Base-by-base conservation (phyloP, 2,797 vertebrate genomes). In the Myotis planiceps region DNA sequence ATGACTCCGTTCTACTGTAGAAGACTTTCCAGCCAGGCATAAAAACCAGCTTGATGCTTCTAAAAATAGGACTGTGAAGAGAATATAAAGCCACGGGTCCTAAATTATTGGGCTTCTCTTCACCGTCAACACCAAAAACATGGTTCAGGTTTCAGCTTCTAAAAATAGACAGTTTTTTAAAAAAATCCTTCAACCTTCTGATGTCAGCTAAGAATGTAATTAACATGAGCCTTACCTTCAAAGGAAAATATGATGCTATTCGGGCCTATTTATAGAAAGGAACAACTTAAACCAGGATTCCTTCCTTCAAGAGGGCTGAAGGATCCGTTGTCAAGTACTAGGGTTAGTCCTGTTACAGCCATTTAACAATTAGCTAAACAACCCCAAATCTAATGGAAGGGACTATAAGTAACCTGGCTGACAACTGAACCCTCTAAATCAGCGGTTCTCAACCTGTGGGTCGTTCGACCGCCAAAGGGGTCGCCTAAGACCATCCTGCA, bases 141-240 rank as follows among this genome's bases (percentile, higher is more conserved):
- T 0, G 25, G 93, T 55, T 96, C 86, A 74, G 51, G 86, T 92
- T 96, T 96, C 93, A 94, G 76, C 45, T 84, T 92, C 94, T 96
- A 97, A 96, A 97, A 96, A 95, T 79, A 96, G 66, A 91, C 7
- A 66, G 29, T n/a, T 63, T n/a, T 63, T n/a, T 1, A 15, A 63
- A 63, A 85, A 63, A 63, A 71, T 45, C 92, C 83, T 63, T 76
- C 34, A 45, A 76, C 49, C 68, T 94, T 71, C 58, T 82, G 60
- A 14, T 13, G 66, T 75, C 81, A 68, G 10, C 83, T 81, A 89
- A 53, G 45, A 84, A 65, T 45, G 68, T 49, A 94, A 93, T 82
- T 75, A 39, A 79, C 47, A 75, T 25, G 32, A 76, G 66, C 74
- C 37, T 88, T 72, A 80, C 95, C 82, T 21, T 66, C 55, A 63